Evolutionary conservation across 2,888 invertebrate species (phyloP).

Genomic region (Ashinkailepas kermadecensis): DNA sequence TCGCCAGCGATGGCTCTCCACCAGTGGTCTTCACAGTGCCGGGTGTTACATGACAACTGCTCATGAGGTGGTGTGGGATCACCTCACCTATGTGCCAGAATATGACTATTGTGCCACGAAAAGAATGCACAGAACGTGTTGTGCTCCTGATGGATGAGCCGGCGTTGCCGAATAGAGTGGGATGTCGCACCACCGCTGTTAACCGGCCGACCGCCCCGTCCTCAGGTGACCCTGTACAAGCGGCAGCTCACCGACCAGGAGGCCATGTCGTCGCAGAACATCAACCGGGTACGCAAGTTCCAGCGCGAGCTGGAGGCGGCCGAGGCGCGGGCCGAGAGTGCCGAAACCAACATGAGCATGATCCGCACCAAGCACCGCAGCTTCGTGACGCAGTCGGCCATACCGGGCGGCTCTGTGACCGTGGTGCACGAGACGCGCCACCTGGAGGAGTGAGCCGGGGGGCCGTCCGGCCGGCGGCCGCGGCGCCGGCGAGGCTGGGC

Average conservation of each 20-base stretch:
- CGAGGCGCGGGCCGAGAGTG: conserved; percentile 90
- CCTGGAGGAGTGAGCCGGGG: conserved; percentile 20
- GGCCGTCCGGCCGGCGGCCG: neutral
- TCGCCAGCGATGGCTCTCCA: too few species aligned
- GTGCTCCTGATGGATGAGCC: too few species aligned
- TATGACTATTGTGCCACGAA: too few species aligned
- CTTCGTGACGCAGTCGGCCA: conserved; percentile 62
- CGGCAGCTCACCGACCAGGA: conserved; percentile 93
- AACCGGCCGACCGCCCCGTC: conserved; percentile 32
- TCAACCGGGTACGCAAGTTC: conserved; percentile 94
- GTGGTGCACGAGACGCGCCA: conserved; percentile 33
- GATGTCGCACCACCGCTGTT: too few species aligned
- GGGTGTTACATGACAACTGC: too few species aligned
- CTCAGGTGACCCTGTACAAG: conserved; percentile 82
- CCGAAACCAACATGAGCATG: conserved; percentile 86
- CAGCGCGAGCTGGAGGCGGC: conserved; percentile 96
- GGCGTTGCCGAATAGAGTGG: too few species aligned
- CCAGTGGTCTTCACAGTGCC: too few species aligned
- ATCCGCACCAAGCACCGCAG: conserved; percentile 98
- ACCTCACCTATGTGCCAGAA: too few species aligned
- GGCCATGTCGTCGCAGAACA: conserved; percentile 82
- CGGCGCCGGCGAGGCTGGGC: neutral
- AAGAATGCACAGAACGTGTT: too few species aligned
- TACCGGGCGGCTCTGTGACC: conserved; percentile 31
- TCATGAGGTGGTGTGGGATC: too few species aligned